These are phyloP conservation scores for Manduca sexta DNA, from an alignment of 1,140 invertebrate species.

Conservation along the genomic window DNA sequence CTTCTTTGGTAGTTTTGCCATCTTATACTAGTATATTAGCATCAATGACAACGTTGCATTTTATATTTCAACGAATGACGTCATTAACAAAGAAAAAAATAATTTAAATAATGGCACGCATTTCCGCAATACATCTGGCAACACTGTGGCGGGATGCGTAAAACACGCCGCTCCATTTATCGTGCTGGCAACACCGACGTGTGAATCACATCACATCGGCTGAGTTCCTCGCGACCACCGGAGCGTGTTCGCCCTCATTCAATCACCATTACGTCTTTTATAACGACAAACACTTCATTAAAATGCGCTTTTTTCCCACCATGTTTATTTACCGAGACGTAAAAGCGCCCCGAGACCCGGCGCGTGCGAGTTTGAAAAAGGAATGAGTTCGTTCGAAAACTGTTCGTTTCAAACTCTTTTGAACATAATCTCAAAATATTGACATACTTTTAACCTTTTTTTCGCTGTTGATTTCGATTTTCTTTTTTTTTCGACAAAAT, in stretches of 20 bases:
- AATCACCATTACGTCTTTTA: constrained; percentile 37
- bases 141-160: background rate
- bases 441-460: too few species aligned
- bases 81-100: background rate
- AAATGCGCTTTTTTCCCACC: constrained; percentile 20
- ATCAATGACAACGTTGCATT: too few species aligned
- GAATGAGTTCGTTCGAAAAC: too few species aligned
- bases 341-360: background rate
- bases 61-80: too few species aligned
- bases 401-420: too few species aligned
- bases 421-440: too few species aligned
- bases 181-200: constrained; percentile 14
- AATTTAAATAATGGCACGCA: background rate
- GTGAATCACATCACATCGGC: constrained; percentile 20
- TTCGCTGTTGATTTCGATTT: too few species aligned
- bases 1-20: too few species aligned
- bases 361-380: background rate
- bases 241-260: constrained; percentile 35
- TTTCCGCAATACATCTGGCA: background rate
- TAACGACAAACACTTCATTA: constrained; percentile 29
- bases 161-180: constrained; percentile 15
- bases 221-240: constrained; percentile 18
- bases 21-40: too few species aligned
- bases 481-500: too few species aligned
- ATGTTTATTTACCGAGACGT: constrained; percentile 13